Base-by-base conservation (phyloP, 2,888 invertebrate genomes). In the Ochropleura plecta region DNA sequence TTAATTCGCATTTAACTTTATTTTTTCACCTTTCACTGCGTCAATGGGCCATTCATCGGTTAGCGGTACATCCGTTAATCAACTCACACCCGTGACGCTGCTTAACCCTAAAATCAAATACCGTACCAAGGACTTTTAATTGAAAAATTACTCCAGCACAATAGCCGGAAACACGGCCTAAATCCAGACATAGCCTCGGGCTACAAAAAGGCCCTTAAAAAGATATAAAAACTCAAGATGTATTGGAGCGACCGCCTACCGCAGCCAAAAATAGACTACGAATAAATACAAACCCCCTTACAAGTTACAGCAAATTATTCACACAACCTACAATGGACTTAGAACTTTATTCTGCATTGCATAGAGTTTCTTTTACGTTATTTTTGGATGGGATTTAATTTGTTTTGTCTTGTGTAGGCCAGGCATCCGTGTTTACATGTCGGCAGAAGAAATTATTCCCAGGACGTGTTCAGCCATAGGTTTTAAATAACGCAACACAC, bases 231-330 rank as follows among this genome's bases (percentile, higher is more conserved):
- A 94, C 91, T 84, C 89, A 88, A 90, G 91, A 89, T 92, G 92
- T 94, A 94, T 92, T 92, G 91, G 92, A 94, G 92, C 95, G 93
- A 93, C 96, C 96, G 96, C 96, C 96, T 96, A 96, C 96, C 96
- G 95, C 96, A 96, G 95, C 93, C 95, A 95, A 94, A 96, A 96
- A 96, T 96, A 96, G 93, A 95, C 89, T 84, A 93, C 88, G 88
- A 92, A 88, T 85, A 83, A 87, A 89, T 83, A 86, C 79, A 79
- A 88, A 86, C 76, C 73, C 70, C 67, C 44, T 44, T 46, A 78
- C 71, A 59, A 42, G 65, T 30, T 57, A n/a, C 48, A 80, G 55
- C 62, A 42, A 68, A 30, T 70, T 18, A 18, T 20, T 40, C 69
- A 83, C 5, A 48, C 5, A 30, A 85, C 1, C 9, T 14, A 5